Base-by-base conservation (phyloP, 2,888 invertebrate genomes). In the Coelinius sp. region DNA sequence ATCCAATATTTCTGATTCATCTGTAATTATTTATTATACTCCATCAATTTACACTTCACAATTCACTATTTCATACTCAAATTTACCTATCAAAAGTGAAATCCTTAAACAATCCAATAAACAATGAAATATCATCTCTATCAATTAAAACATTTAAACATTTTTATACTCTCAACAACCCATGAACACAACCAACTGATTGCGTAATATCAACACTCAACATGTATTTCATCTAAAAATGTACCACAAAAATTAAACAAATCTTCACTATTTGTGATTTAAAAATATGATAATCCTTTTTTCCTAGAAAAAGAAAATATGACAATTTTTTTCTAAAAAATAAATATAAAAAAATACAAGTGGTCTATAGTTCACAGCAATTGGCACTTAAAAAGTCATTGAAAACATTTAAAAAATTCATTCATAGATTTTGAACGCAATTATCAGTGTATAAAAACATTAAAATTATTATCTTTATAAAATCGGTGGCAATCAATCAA, bases 161-260 rank as follows among this genome's bases (percentile, higher is more conserved):
- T 35, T 17, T 31, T 31, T 59, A 59, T 59, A 59, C 59, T 59
- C 59, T 59, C 3, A 35, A 59, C 59, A 59, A 59, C 14, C n/a
- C 31, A 31, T 31, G 59, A 59, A 59, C 17, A 25, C 31, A 56
- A 56, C 56, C 14, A 59, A 59, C 17, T 59, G 17, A 59, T 35
- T 59, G 17, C 31, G 31, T 31, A 56, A 56, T 31, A 53, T 53
- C 53, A 59, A 59, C 59, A 59, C 31, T 35, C 2, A 59, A 59
- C 59, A 59, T 59, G 8, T 35, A 59, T 8, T 31, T 17, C 31
- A 31, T 7, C 10, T 20, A 59, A 7, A 14, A 35, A 59, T 12
- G 31, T 10, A 31, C 3, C 35, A 31, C 17, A 17, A 53, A 53
- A 53, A 25, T 56, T 12, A 56, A 27, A 25, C 27, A 14, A 4